These are phyloP conservation scores for Odocoileus virginianus DNA, from an alignment of 2,113 vertebrate genomes.

Conservation along the genomic window DNA sequence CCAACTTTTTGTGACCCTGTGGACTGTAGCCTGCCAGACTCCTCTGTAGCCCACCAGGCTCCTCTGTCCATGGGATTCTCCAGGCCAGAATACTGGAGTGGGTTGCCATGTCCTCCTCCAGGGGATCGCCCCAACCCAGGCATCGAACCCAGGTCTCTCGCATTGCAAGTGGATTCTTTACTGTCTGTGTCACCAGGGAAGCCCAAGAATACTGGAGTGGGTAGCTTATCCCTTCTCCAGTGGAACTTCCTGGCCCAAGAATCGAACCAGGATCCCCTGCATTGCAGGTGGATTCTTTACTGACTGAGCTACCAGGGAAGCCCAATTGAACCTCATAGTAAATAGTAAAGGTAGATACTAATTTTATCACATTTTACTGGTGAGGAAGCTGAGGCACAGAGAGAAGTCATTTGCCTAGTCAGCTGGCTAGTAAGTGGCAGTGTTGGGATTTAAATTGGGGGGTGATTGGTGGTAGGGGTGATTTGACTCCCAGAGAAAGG, in stretches of 20 bases:
- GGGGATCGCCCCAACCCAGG: neutral
- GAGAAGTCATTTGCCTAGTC: neutral
- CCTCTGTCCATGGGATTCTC: neutral
- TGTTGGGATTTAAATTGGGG: neutral
- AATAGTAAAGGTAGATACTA: neutral
- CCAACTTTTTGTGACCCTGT: neutral
- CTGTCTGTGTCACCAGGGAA: neutral
- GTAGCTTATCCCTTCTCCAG: neutral
- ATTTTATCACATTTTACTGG: neutral
- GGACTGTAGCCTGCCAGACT: neutral
- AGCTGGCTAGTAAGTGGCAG: neutral
- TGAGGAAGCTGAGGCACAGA: neutral
- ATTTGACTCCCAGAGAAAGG: neutral
- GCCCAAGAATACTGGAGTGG: neutral
- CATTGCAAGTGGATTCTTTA: neutral
- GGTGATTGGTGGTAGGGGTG: too few species aligned
- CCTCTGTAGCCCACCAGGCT: neutral
- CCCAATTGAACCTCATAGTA: neutral
- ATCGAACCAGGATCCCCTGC: neutral
- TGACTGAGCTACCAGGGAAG: neutral
- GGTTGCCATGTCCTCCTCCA: neutral
- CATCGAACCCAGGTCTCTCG: neutral
- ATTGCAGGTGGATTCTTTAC: neutral
- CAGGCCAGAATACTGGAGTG: neutral
- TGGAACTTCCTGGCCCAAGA: neutral